These are phyloP conservation scores for Agriopis marginaria DNA, from an alignment of 2,888 invertebrate species.

Conservation along the genomic window DNA sequence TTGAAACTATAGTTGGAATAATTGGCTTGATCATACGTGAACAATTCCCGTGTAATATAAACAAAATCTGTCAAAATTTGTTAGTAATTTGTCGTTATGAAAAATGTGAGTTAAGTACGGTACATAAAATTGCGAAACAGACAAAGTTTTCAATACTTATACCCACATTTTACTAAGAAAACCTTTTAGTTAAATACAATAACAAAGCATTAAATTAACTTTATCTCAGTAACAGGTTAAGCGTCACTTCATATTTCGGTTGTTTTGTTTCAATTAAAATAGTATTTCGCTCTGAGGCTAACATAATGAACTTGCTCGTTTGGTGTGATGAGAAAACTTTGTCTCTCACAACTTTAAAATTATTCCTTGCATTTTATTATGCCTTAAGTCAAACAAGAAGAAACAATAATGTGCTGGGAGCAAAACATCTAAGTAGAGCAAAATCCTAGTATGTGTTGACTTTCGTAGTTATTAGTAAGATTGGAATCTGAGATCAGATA, in stretches of 20 bases:
- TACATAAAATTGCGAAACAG: too few species aligned
- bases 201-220: conserved; percentile 58
- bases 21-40: too few species aligned
- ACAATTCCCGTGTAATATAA: too few species aligned
- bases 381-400: conserved; percentile 13
- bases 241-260: conserved; percentile 62
- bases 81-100: too few species aligned
- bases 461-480: background rate
- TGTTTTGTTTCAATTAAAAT: conserved; percentile 78
- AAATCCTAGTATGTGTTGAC: too few species aligned
- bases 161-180: too few species aligned
- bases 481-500: background rate
- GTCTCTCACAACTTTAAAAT: conserved; percentile 58
- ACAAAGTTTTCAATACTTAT: too few species aligned
- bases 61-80: too few species aligned
- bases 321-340: conserved; percentile 75
- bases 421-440: background rate
- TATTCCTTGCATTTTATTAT: conserved; percentile 55
- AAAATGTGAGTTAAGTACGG: too few species aligned
- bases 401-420: background rate
- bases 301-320: conserved; percentile 73
- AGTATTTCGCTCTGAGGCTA: conserved; percentile 62
- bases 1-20: too few species aligned
- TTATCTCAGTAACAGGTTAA: conserved; percentile 65
- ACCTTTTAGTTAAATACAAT: conserved; percentile 19